Conservation (phyloP, 2,797 vertebrate species). For the Xyrichtys novacula region DNA sequence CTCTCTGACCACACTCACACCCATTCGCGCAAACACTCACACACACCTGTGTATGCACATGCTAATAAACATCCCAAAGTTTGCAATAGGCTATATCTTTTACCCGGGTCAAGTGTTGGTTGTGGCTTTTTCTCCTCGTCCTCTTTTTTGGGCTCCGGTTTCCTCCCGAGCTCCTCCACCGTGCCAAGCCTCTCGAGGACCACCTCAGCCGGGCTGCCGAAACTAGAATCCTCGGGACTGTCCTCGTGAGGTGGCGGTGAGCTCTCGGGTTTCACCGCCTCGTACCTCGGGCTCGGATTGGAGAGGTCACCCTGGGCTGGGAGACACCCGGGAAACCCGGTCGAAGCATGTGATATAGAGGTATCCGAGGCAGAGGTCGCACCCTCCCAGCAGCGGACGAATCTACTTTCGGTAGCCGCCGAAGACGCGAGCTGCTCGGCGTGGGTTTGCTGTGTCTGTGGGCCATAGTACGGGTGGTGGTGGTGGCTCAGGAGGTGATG, state of each 20-base stretch:
- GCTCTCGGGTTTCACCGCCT: slow-evolving; percentile 88
- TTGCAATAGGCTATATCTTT: slow-evolving; percentile 33
- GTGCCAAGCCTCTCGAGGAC: slow-evolving; percentile 90
- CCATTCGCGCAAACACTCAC: slow-evolving; percentile 20
- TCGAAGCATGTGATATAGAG: slow-evolving; percentile 64
- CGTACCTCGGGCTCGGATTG: slow-evolving; percentile 76
- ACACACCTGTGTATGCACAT: slow-evolving; percentile 50
- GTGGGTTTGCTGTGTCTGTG: slow-evolving; percentile 67
- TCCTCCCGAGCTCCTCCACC: slow-evolving; percentile 87
- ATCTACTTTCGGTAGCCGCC: slow-evolving; percentile 85
- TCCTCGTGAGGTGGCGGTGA: slow-evolving; percentile 62
- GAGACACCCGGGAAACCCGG: slow-evolving; percentile 74
- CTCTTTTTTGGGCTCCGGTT: slow-evolving; percentile 71
- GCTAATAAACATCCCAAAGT: slow-evolving; percentile 60
- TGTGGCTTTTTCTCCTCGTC: slow-evolving; percentile 60
- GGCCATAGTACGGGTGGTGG: slow-evolving; percentile 74
- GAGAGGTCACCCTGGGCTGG: slow-evolving; percentile 68
- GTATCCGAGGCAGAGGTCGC: slow-evolving; percentile 75
- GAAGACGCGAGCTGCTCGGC: slow-evolving; percentile 86
- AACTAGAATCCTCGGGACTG: slow-evolving; percentile 85
- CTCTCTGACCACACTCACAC: slow-evolving; percentile 26
- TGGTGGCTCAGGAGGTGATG: slow-evolving; percentile 80
- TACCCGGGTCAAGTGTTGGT: slow-evolving; percentile 68
- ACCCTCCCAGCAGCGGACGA: slow-evolving; percentile 92
- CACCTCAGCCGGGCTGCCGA: slow-evolving; percentile 87